Conservation (phyloP, 2,113 vertebrate genomes). For the Pelusios castaneus region DNA sequence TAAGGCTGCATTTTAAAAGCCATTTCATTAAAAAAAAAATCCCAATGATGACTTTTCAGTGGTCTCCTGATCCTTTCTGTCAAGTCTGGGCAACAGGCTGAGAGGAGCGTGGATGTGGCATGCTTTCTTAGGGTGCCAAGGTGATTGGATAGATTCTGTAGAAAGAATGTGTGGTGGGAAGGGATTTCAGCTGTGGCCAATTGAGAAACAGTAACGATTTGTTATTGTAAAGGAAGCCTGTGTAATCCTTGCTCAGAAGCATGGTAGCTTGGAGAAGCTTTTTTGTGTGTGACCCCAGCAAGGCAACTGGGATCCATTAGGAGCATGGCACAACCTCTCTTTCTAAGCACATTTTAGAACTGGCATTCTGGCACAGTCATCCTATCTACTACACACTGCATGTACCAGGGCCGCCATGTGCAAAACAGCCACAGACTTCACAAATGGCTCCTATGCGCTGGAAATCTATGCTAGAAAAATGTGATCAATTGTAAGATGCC, state of each 20-base stretch:
- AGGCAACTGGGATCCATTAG: neutral
- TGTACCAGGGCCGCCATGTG: accelerated
- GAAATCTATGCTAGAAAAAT: accelerated
- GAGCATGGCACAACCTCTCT: neutral
- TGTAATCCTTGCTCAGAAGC: neutral
- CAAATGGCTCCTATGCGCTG: accelerated
- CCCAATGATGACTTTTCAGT: neutral
- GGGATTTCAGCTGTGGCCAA: neutral
- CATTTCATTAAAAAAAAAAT: constrained; percentile 54
- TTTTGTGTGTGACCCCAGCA: neutral
- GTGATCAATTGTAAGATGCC: neutral
- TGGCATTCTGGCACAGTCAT: neutral
- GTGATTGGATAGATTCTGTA: neutral
- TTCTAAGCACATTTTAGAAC: neutral
- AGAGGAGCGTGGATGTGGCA: accelerated
- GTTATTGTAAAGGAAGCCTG: neutral
- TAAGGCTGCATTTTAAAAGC: constrained; percentile 44
- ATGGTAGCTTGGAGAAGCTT: neutral
- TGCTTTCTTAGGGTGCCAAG: constrained; percentile 4
- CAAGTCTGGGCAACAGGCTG: neutral
- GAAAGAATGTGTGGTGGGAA: constrained; percentile 14
- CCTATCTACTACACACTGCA: neutral
- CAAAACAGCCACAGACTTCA: accelerated
- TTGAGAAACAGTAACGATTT: neutral
- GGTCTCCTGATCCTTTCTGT: neutral